Evolutionary conservation across 2,888 invertebrate genomes (phyloP).

Genomic region (Lymantria dispar): DNA sequence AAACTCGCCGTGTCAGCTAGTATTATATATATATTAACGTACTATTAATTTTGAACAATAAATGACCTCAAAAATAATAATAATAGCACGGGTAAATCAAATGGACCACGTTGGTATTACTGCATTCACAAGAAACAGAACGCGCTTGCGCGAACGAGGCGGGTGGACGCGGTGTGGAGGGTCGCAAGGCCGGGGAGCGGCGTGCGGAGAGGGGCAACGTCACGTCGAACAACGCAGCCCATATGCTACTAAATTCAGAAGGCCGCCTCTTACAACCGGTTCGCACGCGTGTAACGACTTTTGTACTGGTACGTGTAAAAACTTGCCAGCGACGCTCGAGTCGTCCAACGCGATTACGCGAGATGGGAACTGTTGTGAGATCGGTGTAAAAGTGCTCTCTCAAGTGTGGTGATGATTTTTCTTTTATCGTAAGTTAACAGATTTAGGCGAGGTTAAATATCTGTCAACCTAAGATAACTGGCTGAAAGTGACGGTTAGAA

Average conservation of each 20-base stretch:
- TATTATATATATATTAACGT: too few species aligned
- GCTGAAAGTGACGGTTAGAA: slow-evolving; percentile 31
- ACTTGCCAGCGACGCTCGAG: slow-evolving; percentile 76
- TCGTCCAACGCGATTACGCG: slow-evolving; percentile 77
- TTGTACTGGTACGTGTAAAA: slow-evolving; percentile 48
- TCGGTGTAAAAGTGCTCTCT: slow-evolving; percentile 68
- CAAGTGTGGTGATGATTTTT: slow-evolving; percentile 38
- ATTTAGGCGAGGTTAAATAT: slow-evolving; percentile 15
- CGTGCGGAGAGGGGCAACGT: slow-evolving; percentile 66
- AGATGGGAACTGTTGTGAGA: slow-evolving; percentile 69
- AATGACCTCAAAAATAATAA: too few species aligned
- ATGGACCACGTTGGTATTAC: slow-evolving; percentile 56
- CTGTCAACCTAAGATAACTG: slow-evolving; percentile 27
- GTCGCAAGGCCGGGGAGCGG: slow-evolving; percentile 75
- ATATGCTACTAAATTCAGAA: slow-evolving; percentile 61
- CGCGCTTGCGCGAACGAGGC: slow-evolving; percentile 72
- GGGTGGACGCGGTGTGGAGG: slow-evolving; percentile 62
- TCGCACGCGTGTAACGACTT: slow-evolving; percentile 21
- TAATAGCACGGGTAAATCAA: slow-evolving; percentile 27
- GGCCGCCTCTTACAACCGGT: slow-evolving; percentile 24
- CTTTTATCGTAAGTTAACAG: slow-evolving; percentile 38
- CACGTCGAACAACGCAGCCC: slow-evolving; percentile 76
- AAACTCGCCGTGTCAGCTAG: too few species aligned
- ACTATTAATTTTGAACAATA: too few species aligned
- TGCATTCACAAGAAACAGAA: slow-evolving; percentile 61